Evolutionary conservation across 30 jellyfish, hydroid and myxozoan genomes (phyloP), one percentile per base, ranked within the genome.

Genomic region (Turritopsis dohrnii): DNA sequence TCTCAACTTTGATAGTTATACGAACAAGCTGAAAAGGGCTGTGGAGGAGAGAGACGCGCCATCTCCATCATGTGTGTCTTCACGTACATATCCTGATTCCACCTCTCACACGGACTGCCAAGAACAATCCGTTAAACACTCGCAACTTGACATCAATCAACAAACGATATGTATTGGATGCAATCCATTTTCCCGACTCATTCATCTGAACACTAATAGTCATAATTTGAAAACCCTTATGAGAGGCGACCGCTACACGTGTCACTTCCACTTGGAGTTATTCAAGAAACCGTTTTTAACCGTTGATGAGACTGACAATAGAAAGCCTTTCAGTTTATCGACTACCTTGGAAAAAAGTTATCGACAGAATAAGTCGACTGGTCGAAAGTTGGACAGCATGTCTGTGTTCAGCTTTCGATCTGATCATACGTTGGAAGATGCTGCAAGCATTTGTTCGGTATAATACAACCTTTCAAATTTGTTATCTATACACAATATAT

Each of bases 131-230:
- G 5, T 41, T 3, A 41, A 41, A 41, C 60, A 41, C 60, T 41
- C 60, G 5, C 9, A 41, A 41, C 9, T 41, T 41, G 5, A 13
- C 13, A 41, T 3, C 60, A 13, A 3, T 18, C 17, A 7, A 21
- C 82, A 54, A 7, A 53, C 22, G 41, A 86, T 80, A 30, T 93
- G 98, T 60, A 87, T 93, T 18, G 98, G 95, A 53, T 93, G 98
- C 85, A 84, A 88, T 69, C 98, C 98, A 7, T 93, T 93, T 79
- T 52, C 89, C 22, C 94, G 98, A 13, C 85, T 86, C 60, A 94
- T 94, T 17, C 80, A 83, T 71, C 71, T 91, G 53, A 93, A 85
- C 25, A 75, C 81, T 65, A 91, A 91, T 81, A 79, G 84, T 54
- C 73, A 94, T 65, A 91, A 91, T 85, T 87, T 75, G 41, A 71